Conservation (phyloP, 2,888 invertebrate genomes). For the Drosophila fulvimacula region DNA sequence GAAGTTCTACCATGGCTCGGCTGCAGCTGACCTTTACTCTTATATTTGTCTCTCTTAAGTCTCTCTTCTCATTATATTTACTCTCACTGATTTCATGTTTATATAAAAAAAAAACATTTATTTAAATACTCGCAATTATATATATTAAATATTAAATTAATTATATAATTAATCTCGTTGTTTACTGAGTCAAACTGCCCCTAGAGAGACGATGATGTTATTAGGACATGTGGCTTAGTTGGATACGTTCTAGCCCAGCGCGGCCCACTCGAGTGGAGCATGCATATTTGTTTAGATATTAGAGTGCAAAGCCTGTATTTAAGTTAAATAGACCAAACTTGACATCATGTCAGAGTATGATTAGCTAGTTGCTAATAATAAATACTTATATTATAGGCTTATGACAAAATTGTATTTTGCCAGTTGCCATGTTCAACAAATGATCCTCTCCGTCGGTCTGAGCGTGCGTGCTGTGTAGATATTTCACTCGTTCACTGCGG, state of each 20-base stretch:
- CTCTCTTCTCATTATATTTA: too few relatives aligned
- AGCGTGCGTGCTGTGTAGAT: conserved; percentile 47
- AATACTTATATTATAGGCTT: conserved; percentile 12
- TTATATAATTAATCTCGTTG: background rate
- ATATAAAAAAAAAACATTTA: too few relatives aligned
- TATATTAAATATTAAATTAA: background rate
- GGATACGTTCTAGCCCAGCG: conserved; percentile 1
- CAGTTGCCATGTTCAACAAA: conserved; percentile 60
- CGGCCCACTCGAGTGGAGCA: conserved; percentile 5
- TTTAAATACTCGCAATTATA: background rate
- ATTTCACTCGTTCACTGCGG: conserved; percentile 17
- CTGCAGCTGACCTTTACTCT: too few relatives aligned
- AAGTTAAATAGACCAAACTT: conserved; percentile 15
- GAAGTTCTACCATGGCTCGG: too few relatives aligned
- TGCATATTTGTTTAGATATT: conserved; percentile 7
- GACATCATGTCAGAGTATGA: conserved; percentile 11
- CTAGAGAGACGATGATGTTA: too few relatives aligned
- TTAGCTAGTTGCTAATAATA: conserved; percentile 10
- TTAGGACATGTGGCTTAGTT: background rate
- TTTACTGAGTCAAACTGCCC: background rate
- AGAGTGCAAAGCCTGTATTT: background rate
- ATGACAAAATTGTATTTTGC: conserved; percentile 19
- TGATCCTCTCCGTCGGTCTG: conserved; percentile 48
- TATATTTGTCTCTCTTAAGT: too few relatives aligned
- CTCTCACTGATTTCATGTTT: too few relatives aligned